These are phyloP conservation scores for Petrocephalus schoutedeni DNA, from an alignment of 2,797 vertebrate species.

Conservation along the genomic window DNA sequence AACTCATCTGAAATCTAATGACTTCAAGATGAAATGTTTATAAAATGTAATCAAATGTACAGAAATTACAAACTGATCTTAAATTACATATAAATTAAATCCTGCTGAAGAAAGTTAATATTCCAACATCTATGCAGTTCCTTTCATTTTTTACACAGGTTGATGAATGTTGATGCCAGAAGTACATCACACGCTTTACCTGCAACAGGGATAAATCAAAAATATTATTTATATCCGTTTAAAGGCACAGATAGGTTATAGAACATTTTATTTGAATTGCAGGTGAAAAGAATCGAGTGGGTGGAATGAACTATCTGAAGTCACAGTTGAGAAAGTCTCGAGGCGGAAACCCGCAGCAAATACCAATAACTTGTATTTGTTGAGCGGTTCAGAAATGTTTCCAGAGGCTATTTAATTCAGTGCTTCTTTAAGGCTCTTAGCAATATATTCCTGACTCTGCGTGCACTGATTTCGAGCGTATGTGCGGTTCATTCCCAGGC, in stretches of 20 bases:
- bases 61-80: background rate
- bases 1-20: background rate
- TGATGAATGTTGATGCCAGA: background rate
- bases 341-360: background rate
- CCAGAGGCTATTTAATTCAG: background rate
- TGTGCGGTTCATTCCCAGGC: background rate
- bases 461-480: background rate
- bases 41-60: background rate
- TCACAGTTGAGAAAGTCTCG: slow-evolving; percentile 3
- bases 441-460: background rate
- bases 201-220: background rate
- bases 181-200: background rate
- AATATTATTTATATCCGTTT: background rate
- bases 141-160: background rate
- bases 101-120: background rate
- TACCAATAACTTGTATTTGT: slow-evolving; percentile 2
- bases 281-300: background rate
- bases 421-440: background rate
- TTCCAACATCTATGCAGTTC: background rate
- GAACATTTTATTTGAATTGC: background rate
- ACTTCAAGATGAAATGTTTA: background rate
- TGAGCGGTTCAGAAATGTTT: background rate
- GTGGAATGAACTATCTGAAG: background rate
- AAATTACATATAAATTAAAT: background rate
- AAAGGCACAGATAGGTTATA: background rate